Base-by-base conservation (phyloP, 2,113 vertebrate species). In the Mustela lutreola region DNA sequence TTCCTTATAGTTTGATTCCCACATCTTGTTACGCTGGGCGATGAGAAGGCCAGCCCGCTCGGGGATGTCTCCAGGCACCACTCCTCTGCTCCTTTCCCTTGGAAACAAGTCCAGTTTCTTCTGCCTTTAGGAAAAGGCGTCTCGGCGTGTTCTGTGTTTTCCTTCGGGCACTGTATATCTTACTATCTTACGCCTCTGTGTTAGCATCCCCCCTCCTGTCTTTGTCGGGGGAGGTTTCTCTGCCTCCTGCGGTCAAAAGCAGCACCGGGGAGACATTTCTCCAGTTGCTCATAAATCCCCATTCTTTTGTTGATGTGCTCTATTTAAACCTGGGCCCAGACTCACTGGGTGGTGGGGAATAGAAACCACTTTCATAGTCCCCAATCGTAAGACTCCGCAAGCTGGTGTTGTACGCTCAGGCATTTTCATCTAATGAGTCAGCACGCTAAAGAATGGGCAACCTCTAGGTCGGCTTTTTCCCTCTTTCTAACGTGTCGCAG, bases 271-370 rank as follows among this genome's bases (percentile, higher is more conserved):
- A 67, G 45, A 48, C 87, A 75, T 67, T 33, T 65, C 22, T 92
- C 60, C 11, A 1, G 19, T 60, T 88, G 48, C 96, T 8, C 53
- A 62, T 39, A 24, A 85, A 65, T 73, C 45, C 53, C 28, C 63
- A 24, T 70, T 65, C 73, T 93, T 82, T 36, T 62, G 65, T 50
- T 26, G 39, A 78, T 42, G n/a, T 12, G 24, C 58, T 97, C 67
- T 73, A 70, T 71, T 91, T 56, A 76, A 89, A 93, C 75, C 95
- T 60, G 88, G 88, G 33, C 94, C 75, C 18, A 33, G n/a, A 9
- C 85, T 75, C 88, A 8, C 39, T 21, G 70, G 42, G 84, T 26
- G 28, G 16, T 50, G 39, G 62, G 33, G 19, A 65, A 60, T 16
- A 39, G 56, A 24, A 63, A 56, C 67, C 75, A 33, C 83, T 80